Evolutionary conservation across 92 coral and sea anemone genomes (phyloP).

Genomic region (Micromussa lordhowensis): DNA sequence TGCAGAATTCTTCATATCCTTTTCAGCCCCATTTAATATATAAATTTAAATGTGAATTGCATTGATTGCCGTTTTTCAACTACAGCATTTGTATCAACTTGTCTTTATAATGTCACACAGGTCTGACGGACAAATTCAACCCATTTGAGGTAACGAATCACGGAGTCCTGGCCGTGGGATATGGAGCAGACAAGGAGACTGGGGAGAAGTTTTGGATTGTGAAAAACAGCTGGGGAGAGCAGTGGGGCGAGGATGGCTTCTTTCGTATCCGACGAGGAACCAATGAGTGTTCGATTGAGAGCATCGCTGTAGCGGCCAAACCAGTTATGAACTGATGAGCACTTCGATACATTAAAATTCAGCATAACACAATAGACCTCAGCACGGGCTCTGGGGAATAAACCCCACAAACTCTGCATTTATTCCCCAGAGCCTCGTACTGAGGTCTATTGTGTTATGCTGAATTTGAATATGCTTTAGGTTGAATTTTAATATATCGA

Average conservation of each 20-base stretch:
- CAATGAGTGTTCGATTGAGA: constrained; percentile 73
- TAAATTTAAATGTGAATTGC: no score
- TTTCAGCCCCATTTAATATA: no score
- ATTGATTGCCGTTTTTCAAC: neutral
- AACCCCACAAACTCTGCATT: no score
- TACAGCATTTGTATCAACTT: neutral
- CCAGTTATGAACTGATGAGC: constrained; percentile 43
- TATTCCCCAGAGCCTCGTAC: no score
- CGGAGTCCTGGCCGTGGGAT: constrained; percentile 79
- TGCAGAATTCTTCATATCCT: no score
- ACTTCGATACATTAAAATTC: no score
- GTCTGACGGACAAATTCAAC: constrained; percentile 75
- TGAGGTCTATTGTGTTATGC: no score
- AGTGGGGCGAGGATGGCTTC: constrained; percentile 77
- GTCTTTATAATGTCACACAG: constrained; percentile 20
- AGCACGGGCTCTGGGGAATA: no score
- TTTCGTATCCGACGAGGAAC: constrained; percentile 79
- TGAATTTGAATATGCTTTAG: no score
- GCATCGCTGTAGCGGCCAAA: constrained; percentile 64
- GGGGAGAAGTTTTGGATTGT: constrained; percentile 81
- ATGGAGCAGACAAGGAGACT: constrained; percentile 70
- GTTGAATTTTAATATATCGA: no score
- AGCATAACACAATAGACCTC: no score
- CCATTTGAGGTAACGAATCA: constrained; percentile 78
- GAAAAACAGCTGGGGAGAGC: constrained; percentile 77